phyloP scores from a whole-genome alignment of 1,140 invertebrate genomes.

The Sycophaga agraensis region DNA sequence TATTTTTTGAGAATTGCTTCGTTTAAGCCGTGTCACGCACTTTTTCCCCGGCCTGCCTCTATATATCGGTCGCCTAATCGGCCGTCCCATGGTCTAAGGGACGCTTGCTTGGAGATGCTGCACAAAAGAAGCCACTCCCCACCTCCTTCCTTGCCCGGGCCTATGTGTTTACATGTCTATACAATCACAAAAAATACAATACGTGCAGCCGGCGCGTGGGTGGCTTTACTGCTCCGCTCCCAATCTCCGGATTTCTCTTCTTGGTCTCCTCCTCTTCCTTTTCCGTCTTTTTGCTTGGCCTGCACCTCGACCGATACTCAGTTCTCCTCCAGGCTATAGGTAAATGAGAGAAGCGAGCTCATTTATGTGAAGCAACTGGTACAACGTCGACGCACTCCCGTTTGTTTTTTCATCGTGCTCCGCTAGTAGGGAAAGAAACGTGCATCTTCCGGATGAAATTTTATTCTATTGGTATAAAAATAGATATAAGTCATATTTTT shows the following conservation, averaged over 20 bases:
- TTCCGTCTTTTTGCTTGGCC: slow-evolving; percentile 10
- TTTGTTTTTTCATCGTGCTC: slow-evolving; percentile 24
- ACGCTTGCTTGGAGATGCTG: no score
- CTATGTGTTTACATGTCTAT: no score
- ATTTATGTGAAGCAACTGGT: slow-evolving; percentile 25
- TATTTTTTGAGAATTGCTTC: slow-evolving; percentile 58
- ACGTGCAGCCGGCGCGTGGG: slow-evolving; percentile 29
- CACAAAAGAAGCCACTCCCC: no score
- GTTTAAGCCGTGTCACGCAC: slow-evolving; percentile 54
- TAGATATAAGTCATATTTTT: slow-evolving; percentile 6
- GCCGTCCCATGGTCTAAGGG: no score
- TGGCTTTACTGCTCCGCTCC: slow-evolving; percentile 33
- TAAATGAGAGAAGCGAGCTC: slow-evolving; percentile 26
- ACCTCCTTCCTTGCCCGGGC: not conserved
- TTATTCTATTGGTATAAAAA: slow-evolving; percentile 18
- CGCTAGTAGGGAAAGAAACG: slow-evolving; percentile 10
- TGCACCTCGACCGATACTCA: not conserved
- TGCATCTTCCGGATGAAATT: slow-evolving; percentile 25
- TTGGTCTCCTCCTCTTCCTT: slow-evolving; percentile 27
- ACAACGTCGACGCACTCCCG: not conserved
- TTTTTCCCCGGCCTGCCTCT: slow-evolving; percentile 34
- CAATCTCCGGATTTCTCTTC: slow-evolving; percentile 18
- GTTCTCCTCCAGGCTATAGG: slow-evolving; percentile 24
- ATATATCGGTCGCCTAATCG: no score
- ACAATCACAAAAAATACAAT: no score